These are phyloP conservation scores for Columba janthina DNA, from an alignment of 2,113 vertebrate genomes.

Conservation along the genomic window DNA sequence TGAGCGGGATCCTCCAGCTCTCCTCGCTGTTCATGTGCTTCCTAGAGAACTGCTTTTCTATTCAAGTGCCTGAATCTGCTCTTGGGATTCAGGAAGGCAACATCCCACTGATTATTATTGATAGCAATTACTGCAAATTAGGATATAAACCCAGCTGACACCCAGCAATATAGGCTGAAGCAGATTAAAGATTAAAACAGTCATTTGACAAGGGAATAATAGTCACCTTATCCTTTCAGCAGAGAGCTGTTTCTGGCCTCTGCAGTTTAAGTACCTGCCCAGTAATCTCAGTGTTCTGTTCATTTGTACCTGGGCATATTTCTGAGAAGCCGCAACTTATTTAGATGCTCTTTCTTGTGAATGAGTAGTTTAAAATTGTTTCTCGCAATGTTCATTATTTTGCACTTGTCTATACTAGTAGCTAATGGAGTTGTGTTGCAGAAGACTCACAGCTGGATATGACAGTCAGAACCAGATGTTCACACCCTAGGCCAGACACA, in stretches of 20 bases:
- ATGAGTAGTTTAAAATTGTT: background rate
- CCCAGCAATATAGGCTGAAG: background rate
- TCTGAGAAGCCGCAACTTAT: background rate
- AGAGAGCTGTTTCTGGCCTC: background rate
- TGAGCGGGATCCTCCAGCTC: background rate
- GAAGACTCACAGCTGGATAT: constrained; percentile 60
- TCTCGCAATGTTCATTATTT: background rate
- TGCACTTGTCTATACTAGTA: constrained; percentile 57
- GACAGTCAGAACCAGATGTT: constrained; percentile 54
- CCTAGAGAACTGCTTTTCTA: background rate
- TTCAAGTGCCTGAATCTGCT: background rate
- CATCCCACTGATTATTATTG: background rate
- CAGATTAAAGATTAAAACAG: background rate
- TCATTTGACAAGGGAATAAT: background rate
- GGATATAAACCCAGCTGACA: background rate
- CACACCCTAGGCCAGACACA: constrained; percentile 53
- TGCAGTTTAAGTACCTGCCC: background rate
- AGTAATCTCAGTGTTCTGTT: background rate
- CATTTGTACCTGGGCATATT: background rate
- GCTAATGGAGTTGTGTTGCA: constrained; percentile 33
- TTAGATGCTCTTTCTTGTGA: background rate
- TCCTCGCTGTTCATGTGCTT: background rate
- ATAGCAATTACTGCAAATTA: background rate
- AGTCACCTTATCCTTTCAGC: background rate
- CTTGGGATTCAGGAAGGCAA: background rate